Conservation (phyloP, 2,888 invertebrate genomes). For the Orthonevra nobilis region DNA sequence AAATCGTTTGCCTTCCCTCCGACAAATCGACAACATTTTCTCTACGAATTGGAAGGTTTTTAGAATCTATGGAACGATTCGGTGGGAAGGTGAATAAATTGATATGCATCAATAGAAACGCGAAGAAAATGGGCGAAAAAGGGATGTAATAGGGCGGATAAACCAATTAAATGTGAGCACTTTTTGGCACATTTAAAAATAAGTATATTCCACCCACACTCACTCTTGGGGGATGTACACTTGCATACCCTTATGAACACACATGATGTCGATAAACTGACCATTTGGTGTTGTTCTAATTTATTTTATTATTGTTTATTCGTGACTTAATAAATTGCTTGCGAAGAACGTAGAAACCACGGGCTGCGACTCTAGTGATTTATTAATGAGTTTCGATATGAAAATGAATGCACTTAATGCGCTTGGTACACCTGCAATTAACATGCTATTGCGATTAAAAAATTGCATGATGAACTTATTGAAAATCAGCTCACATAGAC, state of each 20-base stretch:
- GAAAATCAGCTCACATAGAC: no score
- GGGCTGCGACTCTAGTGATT: conserved; percentile 30
- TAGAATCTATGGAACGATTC: conserved; percentile 36
- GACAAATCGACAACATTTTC: conserved; percentile 12
- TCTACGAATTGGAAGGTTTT: conserved; percentile 36
- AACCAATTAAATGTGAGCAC: conserved; percentile 59
- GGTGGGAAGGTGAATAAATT: conserved; percentile 63
- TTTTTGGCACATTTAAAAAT: conserved; percentile 38
- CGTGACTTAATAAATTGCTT: no score
- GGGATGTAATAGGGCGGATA: conserved; percentile 11
- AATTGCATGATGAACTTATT: conserved; percentile 32
- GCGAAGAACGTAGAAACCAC: no score
- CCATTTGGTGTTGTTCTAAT: conserved; percentile 2
- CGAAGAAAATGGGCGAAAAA: conserved; percentile 1
- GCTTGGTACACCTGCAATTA: conserved; percentile 12
- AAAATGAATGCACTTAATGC: not conserved
- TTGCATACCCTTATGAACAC: no score
- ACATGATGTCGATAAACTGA: conserved; percentile 6
- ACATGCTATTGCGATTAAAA: conserved; percentile 35
- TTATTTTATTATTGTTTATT: no score
- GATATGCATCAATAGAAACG: conserved; percentile 56
- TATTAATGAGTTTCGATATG: conserved; percentile 34
- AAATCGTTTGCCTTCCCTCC: conserved; percentile 32
- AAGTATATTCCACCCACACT: conserved; percentile 12
- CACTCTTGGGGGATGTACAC: no score